Base-by-base conservation (phyloP, 2,797 vertebrate species). In the Craterocephalus amniculus region DNA sequence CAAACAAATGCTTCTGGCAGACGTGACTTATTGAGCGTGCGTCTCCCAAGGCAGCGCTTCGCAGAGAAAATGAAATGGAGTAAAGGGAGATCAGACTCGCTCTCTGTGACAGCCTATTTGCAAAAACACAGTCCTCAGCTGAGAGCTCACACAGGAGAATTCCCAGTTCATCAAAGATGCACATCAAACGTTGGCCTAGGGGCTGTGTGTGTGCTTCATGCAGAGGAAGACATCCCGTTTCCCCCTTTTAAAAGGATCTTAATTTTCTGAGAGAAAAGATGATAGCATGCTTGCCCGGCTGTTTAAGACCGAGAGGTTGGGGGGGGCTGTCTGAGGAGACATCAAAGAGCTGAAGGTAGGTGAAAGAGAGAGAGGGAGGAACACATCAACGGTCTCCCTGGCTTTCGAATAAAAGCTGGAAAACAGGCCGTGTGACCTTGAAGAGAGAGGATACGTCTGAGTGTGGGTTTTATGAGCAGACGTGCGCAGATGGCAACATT, bases 111-210 rank as follows among this genome's bases (percentile, higher is more conserved):
- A 87, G 78, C 67, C 58, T 78, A 77, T 90, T 83, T 89, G 85
- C 84, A 81, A 83, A 88, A 86, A 85, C 74, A 83, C 59, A 67
- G 67, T 83, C 76, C 80, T 88, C 80, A 76, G 83, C 86, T 84
- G 83, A 66, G 76, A 48, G 36, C 74, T 38, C 69, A 58, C 83
- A 83, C 81, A 58, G 64, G 85, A 91, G 84, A 87, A 90, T 91
- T 90, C 88, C 83, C 79, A 76, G 65, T 85, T 89, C 85, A 90
- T 93, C 83, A 92, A 91, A 90, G 87, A 91, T 83, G 84, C 84
- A 91, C 88, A 86, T 92, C 83, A 89, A 90, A 86, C 78, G 9
- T 49, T 52, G 69, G 89, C 86, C 89, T 85, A 55, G 48, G 75
- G 88, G 89, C 74, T 70, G 48, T 76, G 74, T 76, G 74, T 82